These are phyloP conservation scores for Lepidochrysops patricia DNA, from an alignment of 2,888 invertebrate species.

Conservation along the genomic window DNA sequence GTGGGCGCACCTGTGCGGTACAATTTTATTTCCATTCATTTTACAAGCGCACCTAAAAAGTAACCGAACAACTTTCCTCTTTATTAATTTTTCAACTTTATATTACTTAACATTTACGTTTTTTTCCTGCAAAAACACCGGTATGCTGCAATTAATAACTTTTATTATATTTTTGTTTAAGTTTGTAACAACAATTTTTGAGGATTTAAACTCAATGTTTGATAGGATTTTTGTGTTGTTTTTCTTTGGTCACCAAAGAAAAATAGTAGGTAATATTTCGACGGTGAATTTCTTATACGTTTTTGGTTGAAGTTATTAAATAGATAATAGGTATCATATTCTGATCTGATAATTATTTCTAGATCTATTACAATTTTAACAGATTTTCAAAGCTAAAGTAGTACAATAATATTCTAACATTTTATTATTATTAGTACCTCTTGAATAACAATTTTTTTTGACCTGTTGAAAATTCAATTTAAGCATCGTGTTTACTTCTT, in stretches of 20 bases:
- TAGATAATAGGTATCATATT: too few relatives aligned
- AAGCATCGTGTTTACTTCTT: constrained; percentile 2
- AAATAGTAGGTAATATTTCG: too few relatives aligned
- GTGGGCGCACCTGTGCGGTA: constrained; percentile 70
- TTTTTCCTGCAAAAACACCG: constrained; percentile 28
- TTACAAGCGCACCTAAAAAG: constrained; percentile 72
- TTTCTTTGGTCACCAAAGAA: too few relatives aligned
- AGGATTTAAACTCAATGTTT: neutral
- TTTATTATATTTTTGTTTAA: neutral
- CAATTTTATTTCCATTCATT: constrained; percentile 73
- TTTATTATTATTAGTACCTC: too few relatives aligned
- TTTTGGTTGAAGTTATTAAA: neutral
- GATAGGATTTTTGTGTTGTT: too few relatives aligned
- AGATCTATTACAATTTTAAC: too few relatives aligned
- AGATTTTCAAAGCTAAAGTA: too few relatives aligned
- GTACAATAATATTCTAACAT: too few relatives aligned
- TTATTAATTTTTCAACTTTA: constrained; percentile 75
- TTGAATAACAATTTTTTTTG: too few relatives aligned
- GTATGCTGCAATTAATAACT: neutral
- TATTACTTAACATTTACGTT: constrained; percentile 67
- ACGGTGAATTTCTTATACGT: neutral
- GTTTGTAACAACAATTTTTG: neutral
- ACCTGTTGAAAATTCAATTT: neutral
- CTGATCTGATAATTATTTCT: too few relatives aligned
- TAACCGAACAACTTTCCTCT: constrained; percentile 65